Evolutionary conservation across 2,113 vertebrate genomes (phyloP).

Genomic region (Alexandromys fortis): DNA sequence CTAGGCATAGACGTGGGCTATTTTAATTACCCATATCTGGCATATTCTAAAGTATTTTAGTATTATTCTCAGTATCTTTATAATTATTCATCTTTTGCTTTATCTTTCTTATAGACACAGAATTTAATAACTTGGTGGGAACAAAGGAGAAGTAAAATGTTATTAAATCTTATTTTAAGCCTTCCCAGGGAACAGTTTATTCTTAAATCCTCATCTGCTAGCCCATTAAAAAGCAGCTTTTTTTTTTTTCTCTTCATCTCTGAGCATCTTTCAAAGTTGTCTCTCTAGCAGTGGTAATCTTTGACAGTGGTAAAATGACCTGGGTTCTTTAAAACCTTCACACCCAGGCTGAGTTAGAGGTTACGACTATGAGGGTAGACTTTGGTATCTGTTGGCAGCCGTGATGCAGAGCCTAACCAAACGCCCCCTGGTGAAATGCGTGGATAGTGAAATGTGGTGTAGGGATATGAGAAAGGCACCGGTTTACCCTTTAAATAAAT

Average conservation of each 20-base stretch:
- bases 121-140: neutral
- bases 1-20: neutral
- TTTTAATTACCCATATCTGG: neutral
- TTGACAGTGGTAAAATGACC: neutral
- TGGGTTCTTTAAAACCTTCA: neutral
- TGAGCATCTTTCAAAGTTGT: neutral
- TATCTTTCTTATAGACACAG: neutral
- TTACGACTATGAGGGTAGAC: neutral
- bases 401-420: neutral
- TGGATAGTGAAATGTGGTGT: neutral
- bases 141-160: neutral
- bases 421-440: neutral
- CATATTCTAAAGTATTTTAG: neutral
- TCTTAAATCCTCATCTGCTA: neutral
- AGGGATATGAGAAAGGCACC: too few relatives aligned
- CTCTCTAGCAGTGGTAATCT: neutral
- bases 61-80: neutral
- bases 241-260: neutral
- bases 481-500: neutral
- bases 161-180: conserved; percentile 11
- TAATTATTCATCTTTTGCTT: conserved; percentile 44
- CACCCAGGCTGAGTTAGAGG: neutral
- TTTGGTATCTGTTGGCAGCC: neutral
- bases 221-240: neutral
- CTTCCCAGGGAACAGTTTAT: neutral